A percentile compares a stretch with the other conserved stretches of the same genome.
phyloP scores from a whole-genome alignment of 2,113 vertebrate species.

The Pholis gunnellus region DNA sequence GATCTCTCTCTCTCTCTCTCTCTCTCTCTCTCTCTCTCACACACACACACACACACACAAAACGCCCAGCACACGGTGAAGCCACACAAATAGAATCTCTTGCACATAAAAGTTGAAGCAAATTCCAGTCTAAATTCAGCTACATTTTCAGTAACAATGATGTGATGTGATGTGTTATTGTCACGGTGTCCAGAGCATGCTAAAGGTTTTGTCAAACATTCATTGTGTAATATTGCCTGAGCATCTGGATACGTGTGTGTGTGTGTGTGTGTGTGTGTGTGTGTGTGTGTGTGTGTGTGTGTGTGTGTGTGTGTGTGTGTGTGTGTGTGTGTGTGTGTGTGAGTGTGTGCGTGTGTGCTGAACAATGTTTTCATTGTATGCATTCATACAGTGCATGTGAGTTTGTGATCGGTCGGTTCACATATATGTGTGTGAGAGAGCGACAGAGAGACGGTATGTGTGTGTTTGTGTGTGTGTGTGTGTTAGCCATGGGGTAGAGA shows the following conservation, averaged over 20 bases:
- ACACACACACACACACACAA: conserved; percentile 21
- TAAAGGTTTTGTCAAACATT: conserved; percentile 42
- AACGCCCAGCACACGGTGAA: conserved; percentile 25
- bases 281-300: neutral
- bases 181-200: conserved; percentile 14
- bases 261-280: neutral
- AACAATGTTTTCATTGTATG: conserved; percentile 5
- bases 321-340: neutral
- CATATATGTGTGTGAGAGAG: conserved; percentile 42
- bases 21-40: no score
- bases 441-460: conserved; percentile 21
- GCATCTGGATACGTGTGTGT: neutral
- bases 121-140: conserved; percentile 41
- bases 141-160: conserved; percentile 40
- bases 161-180: conserved; percentile 43
- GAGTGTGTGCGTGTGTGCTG: neutral
- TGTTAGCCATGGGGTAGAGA: conserved; percentile 70
- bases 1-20: conserved; percentile 2
- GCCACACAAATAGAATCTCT: conserved; percentile 34
- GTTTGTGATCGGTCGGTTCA: conserved; percentile 34
- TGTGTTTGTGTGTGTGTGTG: conserved; percentile 40
- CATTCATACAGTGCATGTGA: conserved; percentile 25
- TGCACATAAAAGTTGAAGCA: conserved; percentile 28
- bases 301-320: neutral
- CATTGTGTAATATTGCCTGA: conserved; percentile 16